These are phyloP conservation scores for Aphis craccivora DNA, from an alignment of 1,140 invertebrate species.

Conservation along the genomic window DNA sequence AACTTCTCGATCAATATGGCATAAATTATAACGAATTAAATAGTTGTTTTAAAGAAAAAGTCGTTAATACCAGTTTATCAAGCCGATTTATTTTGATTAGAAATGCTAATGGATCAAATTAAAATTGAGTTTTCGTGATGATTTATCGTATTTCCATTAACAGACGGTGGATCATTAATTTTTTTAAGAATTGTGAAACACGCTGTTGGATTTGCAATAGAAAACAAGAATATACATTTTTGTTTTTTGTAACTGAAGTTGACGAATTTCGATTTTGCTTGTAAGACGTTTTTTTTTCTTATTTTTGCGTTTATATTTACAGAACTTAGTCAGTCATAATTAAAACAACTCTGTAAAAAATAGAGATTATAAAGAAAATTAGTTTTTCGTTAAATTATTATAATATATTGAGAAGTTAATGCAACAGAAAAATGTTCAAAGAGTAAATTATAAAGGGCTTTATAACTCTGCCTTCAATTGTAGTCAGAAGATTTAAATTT, in stretches of 20 bases:
- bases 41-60: not conserved
- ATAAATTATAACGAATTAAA: not conserved
- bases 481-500: not conserved
- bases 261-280: not conserved
- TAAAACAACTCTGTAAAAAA: not conserved
- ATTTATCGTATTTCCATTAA: slow-evolving; percentile 7
- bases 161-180: not conserved
- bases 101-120: not conserved
- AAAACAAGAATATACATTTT: not conserved
- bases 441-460: not conserved
- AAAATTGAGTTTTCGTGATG: not conserved
- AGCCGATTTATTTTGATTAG: not conserved
- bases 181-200: not conserved
- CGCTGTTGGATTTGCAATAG: not conserved
- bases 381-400: not conserved
- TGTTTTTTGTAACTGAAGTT: not conserved
- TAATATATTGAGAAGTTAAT: not conserved
- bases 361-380: not conserved
- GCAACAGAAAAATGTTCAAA: not conserved
- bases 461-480: not conserved
- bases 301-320: not conserved
- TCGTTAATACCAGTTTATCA: not conserved
- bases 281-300: not conserved
- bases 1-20: not conserved
- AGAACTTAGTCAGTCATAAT: not conserved